Evolutionary conservation across 2,888 invertebrate genomes (phyloP).

Genomic region (Chaetogeoica ovagalla): DNA sequence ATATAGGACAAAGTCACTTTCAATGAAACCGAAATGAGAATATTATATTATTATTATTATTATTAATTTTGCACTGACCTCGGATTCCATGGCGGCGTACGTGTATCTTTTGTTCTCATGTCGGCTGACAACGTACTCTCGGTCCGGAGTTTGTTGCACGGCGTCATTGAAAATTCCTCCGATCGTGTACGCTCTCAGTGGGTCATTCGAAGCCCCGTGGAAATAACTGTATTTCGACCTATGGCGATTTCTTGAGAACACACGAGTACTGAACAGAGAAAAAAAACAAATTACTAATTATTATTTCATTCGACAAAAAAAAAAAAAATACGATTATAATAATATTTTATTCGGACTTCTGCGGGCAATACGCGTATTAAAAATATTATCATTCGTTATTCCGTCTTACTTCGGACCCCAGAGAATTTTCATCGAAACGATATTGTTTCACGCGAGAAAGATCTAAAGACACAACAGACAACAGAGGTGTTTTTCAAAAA

Average conservation of each 20-base stretch:
- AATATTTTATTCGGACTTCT: too few species aligned
- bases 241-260: constrained; percentile 15
- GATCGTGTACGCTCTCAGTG: constrained; percentile 15
- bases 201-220: background rate
- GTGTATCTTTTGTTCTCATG: constrained; percentile 38
- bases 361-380: too few species aligned
- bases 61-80: constrained; percentile 6
- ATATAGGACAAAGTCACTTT: background rate
- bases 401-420: too few species aligned
- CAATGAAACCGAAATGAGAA: background rate
- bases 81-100: constrained; percentile 16
- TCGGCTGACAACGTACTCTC: constrained; percentile 27
- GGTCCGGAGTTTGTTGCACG: constrained; percentile 2
- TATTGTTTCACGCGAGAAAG: too few species aligned
- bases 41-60: too few species aligned
- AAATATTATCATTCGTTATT: too few species aligned
- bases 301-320: too few species aligned
- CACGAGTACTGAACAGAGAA: background rate
- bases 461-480: too few species aligned
- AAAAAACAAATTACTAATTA: background rate
- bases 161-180: constrained; percentile 21
- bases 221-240: constrained; percentile 26
- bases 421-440: too few species aligned
- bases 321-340: too few species aligned
- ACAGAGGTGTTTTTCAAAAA: too few species aligned